Percentiles rank a stretch among this genome's conserved stretches.
These are phyloP conservation scores for Falco naumanni DNA, from an alignment of 2,797 vertebrate genomes.

Conservation along the genomic window DNA sequence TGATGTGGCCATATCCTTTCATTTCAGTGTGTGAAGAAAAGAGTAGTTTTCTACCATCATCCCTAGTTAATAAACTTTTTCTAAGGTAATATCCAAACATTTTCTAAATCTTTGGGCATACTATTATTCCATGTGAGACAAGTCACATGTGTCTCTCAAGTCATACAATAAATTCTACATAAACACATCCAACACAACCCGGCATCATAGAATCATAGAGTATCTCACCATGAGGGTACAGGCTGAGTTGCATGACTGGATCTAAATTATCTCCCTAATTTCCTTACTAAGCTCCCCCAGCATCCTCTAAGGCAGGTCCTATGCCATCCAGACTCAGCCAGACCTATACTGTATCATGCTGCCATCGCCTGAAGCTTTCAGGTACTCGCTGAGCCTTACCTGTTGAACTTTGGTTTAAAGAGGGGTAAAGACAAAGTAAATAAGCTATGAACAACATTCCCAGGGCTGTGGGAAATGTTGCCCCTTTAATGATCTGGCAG, in stretches of 20 bases:
- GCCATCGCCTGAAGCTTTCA: neutral
- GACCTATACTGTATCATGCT: accelerated
- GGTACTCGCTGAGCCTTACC: accelerated
- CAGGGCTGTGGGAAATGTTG: neutral
- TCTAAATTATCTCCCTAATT: neutral
- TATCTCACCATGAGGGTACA: neutral
- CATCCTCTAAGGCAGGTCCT: neutral
- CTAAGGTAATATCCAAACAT: neutral
- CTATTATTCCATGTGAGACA: neutral
- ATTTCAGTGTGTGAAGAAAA: neutral
- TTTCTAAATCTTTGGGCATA: neutral
- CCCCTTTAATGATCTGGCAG: slow-evolving; percentile 71
- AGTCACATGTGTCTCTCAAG: neutral
- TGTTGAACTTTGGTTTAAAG: neutral
- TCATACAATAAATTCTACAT: neutral
- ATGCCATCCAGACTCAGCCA: neutral
- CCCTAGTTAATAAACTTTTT: neutral
- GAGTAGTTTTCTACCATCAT: neutral
- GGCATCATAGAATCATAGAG: accelerated
- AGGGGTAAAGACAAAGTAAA: slow-evolving; percentile 48
- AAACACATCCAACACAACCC: neutral
- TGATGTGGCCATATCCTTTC: neutral
- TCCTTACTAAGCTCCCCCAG: neutral
- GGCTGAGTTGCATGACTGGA: neutral
- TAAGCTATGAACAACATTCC: neutral